Base-by-base conservation (phyloP, 2,888 invertebrate species). In the Bibio marci region DNA sequence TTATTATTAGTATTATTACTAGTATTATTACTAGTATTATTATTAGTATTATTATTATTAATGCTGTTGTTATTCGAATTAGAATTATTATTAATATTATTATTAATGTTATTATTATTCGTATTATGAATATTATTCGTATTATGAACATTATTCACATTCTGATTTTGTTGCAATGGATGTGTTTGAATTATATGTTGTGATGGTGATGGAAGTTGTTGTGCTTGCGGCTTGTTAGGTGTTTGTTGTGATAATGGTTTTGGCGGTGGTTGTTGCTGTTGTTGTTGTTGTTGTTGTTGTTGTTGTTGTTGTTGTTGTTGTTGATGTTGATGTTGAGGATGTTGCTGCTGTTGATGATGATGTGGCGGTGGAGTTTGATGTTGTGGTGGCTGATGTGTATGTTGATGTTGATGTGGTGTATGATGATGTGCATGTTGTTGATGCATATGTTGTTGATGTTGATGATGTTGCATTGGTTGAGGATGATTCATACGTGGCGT, bases 371-470 rank as follows among this genome's bases (percentile, higher is more conserved):
- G 48, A 1, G 43, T 41, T 19, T 43, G 40, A 6, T 45, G 40
- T 32, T 45, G 44, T 30, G 41, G 48, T 1, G 43, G 42, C 18
- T 43, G 40, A 15, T 39, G 38, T 7, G 27, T 36, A 30, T 33
- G 41, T 27, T 46, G 50, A n/a, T 56, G 54, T 52, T 57, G 54
- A 47, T 56, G 56, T 36, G 61, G 47, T 56, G 61, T 51, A 39
- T 49, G 35, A 41, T 49, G 44, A 41, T 46, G 39, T 44, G 51
- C 33, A 39, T 35, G 14, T 18, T 26, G 26, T 17, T 40, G 28
- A 12, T 28, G 30, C 15, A 17, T 28, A 30, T 30, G 31, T 40
- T 40, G 38, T 37, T 33, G 32, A 5, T 30, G 34, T 17, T 26
- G 28, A 5, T 56, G 58, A 36, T 55, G 52, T 22, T 22, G 22